Evolutionary conservation across 1,140 invertebrate genomes (phyloP).

Genomic region (Cotesia chilonis): DNA sequence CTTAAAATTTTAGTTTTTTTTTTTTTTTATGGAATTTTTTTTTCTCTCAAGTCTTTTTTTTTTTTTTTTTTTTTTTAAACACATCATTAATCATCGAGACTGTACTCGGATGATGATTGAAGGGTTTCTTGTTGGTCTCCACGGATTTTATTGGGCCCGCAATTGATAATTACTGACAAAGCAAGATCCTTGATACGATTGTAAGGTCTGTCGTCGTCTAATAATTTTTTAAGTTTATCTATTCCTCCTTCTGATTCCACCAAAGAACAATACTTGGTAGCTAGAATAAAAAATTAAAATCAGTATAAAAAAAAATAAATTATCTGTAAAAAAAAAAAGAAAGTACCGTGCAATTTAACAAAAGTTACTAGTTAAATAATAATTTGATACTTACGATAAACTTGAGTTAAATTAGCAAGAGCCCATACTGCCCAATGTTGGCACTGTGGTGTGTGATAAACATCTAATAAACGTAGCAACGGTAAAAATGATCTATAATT

Average conservation of each 20-base stretch:
- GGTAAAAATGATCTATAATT: constrained; percentile 97
- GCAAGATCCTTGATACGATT: constrained; percentile 74
- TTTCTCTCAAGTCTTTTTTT: constrained; percentile 25
- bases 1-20: constrained; percentile 20
- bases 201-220: constrained; percentile 71
- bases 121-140: constrained; percentile 38
- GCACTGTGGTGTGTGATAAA: constrained; percentile 87
- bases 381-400: constrained; percentile 80
- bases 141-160: constrained; percentile 51
- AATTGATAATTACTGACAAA: constrained; percentile 73
- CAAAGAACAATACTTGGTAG: constrained; percentile 89
- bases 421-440: constrained; percentile 99
- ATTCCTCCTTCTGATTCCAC: constrained; percentile 88
- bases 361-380: constrained; percentile 17
- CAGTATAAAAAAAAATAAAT: too few species aligned
- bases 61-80: constrained; percentile 12
- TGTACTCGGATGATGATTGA: constrained; percentile 41
- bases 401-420: constrained; percentile 91
- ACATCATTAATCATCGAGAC: constrained; percentile 42
- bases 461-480: constrained; percentile 81
- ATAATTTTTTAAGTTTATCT: constrained; percentile 74
- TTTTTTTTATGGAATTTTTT: constrained; percentile 11
- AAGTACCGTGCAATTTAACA: background rate
- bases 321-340: too few species aligned
- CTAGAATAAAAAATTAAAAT: constrained; percentile 52